These are phyloP conservation scores for Phaethon lepturus DNA, from an alignment of 2,113 vertebrate species.

Conservation along the genomic window DNA sequence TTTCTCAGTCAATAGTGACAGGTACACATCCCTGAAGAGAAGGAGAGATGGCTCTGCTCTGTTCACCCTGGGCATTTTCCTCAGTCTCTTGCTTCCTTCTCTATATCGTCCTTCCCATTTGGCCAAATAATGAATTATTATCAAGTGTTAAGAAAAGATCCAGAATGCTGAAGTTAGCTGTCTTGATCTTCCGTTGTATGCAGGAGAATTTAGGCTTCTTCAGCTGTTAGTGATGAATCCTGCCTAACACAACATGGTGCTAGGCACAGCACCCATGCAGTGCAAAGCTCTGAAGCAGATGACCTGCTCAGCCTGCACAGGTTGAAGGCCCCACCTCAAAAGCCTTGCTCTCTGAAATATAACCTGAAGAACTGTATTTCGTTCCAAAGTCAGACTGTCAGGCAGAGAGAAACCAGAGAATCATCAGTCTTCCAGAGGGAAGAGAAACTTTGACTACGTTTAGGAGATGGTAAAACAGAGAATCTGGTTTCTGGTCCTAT, in stretches of 20 bases:
- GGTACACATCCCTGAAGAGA: neutral
- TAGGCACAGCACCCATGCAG: neutral
- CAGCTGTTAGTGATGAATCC: neutral
- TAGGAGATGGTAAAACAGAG: neutral
- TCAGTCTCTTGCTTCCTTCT: neutral
- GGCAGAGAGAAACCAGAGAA: neutral
- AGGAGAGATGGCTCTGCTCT: neutral
- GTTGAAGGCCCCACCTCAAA: neutral
- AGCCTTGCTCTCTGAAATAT: neutral
- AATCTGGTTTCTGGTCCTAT: neutral
- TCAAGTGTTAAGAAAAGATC: neutral
- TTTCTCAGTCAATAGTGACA: neutral
- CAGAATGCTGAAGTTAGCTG: neutral
- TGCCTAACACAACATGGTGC: neutral
- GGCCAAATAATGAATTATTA: neutral
- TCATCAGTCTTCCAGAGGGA: neutral
- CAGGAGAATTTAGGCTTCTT: neutral
- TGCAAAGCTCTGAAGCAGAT: neutral
- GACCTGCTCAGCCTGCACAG: neutral
- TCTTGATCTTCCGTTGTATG: neutral
- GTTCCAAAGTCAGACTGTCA: neutral
- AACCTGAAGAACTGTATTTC: neutral
- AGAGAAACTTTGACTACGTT: neutral
- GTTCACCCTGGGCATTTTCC: neutral
- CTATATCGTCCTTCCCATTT: neutral